Conservation (phyloP, 2,888 invertebrate genomes). For the Girardia tigrina region DNA sequence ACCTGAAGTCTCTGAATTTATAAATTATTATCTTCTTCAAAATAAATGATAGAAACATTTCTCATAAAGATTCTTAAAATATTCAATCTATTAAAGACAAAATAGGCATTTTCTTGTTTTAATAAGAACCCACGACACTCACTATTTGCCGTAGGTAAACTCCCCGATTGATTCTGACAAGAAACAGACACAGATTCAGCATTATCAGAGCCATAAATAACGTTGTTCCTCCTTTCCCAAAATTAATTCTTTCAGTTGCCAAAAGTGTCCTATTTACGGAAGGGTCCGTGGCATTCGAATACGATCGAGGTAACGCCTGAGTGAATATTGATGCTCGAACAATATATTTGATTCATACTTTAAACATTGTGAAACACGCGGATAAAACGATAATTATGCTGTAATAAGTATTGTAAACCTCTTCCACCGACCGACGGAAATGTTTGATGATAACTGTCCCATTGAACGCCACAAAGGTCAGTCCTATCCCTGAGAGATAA, state of each 20-base stretch:
- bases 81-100: too few relatives aligned
- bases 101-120: too few relatives aligned
- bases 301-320: too few relatives aligned
- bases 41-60: too few relatives aligned
- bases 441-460: neutral
- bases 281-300: too few relatives aligned
- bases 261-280: too few relatives aligned
- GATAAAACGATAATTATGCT: conserved; percentile 36
- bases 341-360: too few relatives aligned
- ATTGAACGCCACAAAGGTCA: conserved; percentile 33
- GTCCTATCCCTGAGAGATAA: conserved; percentile 13
- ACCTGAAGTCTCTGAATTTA: too few relatives aligned
- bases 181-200: conserved; percentile 1
- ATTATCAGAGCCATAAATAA: conserved; percentile 32
- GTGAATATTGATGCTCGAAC: too few relatives aligned
- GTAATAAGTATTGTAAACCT: conserved; percentile 35
- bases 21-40: too few relatives aligned
- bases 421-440: conserved; percentile 33
- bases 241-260: neutral
- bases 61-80: too few relatives aligned
- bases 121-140: too few relatives aligned
- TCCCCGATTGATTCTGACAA: conserved; percentile 29
- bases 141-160: conserved; percentile 33
- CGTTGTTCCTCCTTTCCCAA: neutral
- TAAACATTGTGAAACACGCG: conserved; percentile 32